These are phyloP conservation scores for Fragum whitleyi DNA, from an alignment of 2,888 invertebrate genomes.

Conservation along the genomic window DNA sequence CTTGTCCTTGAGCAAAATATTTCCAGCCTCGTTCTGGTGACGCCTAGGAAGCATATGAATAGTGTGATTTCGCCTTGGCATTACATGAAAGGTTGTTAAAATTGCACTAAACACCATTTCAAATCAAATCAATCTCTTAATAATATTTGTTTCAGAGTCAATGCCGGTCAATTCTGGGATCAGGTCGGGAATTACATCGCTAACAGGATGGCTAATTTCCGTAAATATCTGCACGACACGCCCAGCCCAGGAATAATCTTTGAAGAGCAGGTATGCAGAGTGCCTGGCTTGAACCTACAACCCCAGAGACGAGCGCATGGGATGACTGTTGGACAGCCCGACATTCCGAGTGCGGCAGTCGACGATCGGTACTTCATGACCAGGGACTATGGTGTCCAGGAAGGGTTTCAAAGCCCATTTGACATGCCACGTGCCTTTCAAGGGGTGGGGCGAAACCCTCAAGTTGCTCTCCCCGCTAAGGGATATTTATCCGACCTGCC, in stretches of 20 bases:
- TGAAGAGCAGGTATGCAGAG: slow-evolving; percentile 62
- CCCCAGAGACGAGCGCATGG: background rate
- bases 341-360: background rate
- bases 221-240: slow-evolving; percentile 42
- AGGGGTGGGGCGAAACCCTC: background rate
- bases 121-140: too few species aligned
- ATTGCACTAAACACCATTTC: too few species aligned
- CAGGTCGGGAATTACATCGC: slow-evolving; percentile 68
- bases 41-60: too few species aligned
- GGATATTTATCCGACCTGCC: background rate
- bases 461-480: background rate
- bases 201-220: slow-evolving; percentile 65
- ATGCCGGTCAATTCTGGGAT: slow-evolving; percentile 73
- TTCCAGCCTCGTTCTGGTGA: too few species aligned
- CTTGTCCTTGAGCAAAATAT: too few species aligned
- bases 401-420: background rate
- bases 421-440: background rate
- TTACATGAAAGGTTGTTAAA: too few species aligned
- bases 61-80: too few species aligned
- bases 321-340: background rate
- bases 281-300: slow-evolving; percentile 29
- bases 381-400: background rate
- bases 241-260: slow-evolving; percentile 64
- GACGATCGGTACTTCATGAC: background rate
- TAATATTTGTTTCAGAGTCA: slow-evolving; percentile 59